Evolutionary conservation across 2,888 invertebrate species (phyloP), one percentile per base, ranked within the genome.

Genomic region (Macropis europaea): DNA sequence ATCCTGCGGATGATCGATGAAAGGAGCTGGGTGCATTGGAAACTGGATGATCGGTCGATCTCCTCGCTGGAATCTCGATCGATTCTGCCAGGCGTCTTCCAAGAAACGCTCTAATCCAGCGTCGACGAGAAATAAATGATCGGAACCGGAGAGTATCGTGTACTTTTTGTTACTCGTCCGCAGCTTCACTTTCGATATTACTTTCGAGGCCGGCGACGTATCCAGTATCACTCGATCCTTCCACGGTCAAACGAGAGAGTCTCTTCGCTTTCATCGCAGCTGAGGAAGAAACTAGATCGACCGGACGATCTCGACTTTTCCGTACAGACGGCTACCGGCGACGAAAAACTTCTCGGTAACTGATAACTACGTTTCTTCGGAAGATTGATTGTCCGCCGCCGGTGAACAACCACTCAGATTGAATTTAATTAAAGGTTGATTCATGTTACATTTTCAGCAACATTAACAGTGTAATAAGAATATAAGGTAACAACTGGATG

Each of bases 181-280:
- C 82, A 81, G 83, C 88, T 88, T 89, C 87, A 88, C 89, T 89
- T 88, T 89, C 89, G 86, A 88, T 89, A 86, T 79, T 79, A 83
- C 87, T 89, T 88, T 88, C 88, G 87, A 89, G 86, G 84, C 84
- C 86, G 84, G 82, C 84, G 86, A 80, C 77, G 80, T 80, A 83
- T 82, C 76, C 80, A 77, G 80, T 82, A 83, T 83, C 83, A 77
- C 66, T 69, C 73, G 75, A 76, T 84, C 82, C 81, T 81, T 77
- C 82, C 83, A 81, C 79, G 76, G 76, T 72, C 79, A 69, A 82
- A 77, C 82, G 83, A 84, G 87, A 85, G 87, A 86, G 86, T 86
- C 84, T 86, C 84, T 86, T 89, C 89, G 85, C 89, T 89, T 89
- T 88, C 89, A 85, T 88, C 82, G 79, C 62, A 71, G 75, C 61